Base-by-base conservation (phyloP, 2,888 invertebrate species). In the Petrophora chlorosata region DNA sequence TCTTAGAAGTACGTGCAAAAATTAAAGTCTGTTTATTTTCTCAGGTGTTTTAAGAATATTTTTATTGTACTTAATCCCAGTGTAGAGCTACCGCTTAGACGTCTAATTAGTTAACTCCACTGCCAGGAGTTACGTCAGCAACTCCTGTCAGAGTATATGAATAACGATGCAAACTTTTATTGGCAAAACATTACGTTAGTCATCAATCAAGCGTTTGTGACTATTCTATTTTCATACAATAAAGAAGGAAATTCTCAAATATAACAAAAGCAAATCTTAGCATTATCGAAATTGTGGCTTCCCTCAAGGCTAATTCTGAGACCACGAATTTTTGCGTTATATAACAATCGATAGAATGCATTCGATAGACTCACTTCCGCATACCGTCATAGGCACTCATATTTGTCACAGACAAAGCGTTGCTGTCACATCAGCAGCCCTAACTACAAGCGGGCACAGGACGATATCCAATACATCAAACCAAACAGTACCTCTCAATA, bases 381-480 rank as follows among this genome's bases (percentile, higher is more conserved):
- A 62, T 58, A 63, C 53, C 50, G 57, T 59, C 59, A 57, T 50
- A 56, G 53, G 51, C 50, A 56, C 38, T 53, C 49, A 38, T 34
- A 7, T 7, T 74, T 77, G 75, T 57, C 68, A 76, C 68, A 76
- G 82, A 86, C 82, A 80, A 73, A 87, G 87, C 86, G 64, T 67
- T 65, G 57, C 53, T 45, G 61, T 74, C 75, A 78, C 75, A 73
- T 63, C 70, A 72, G 78, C 80, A 59, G 47, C 61, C 81, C 75
- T 79, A 85, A 78, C 85, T 85, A 85, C 85, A 84, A 85, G 85
- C 85, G 70, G 65, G 69, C 82, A 83, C 78, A 82, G 73, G 76
- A 82, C 82, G 83, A 86, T 85, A 88, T 81, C 87, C 88, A 88
- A 87, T 78, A 87, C 82, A 85, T 73, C 67, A 82, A 82, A 79